A percentile compares a stretch with the other conserved stretches of the same genome.
Conservation (phyloP, 1,140 invertebrate species). For the Steinernema feltiae region DNA sequence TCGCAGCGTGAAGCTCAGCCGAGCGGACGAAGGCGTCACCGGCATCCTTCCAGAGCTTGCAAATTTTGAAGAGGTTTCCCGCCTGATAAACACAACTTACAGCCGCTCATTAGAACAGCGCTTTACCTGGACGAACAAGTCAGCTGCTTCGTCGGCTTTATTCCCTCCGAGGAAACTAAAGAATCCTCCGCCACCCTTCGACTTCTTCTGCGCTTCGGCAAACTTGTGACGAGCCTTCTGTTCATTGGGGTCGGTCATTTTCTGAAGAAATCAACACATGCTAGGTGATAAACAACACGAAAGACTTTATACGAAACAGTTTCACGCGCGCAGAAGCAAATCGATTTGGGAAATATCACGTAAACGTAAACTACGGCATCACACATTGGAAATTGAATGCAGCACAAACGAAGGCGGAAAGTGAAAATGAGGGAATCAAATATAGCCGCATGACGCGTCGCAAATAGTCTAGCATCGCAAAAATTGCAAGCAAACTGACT, state of each 20-base stretch:
- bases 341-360: too few relatives aligned
- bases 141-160: conserved; percentile 26
- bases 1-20: conserved; percentile 69
- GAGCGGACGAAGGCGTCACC: conserved; percentile 86
- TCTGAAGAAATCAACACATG: too few relatives aligned
- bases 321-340: too few relatives aligned
- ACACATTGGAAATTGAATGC: too few relatives aligned
- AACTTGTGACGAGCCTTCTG: conserved; percentile 47
- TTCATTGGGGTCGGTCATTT: conserved; percentile 52
- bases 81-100: conserved; percentile 66
- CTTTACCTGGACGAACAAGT: conserved; percentile 49
- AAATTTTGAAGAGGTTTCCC: conserved; percentile 96
- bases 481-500: too few relatives aligned
- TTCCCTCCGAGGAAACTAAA: conserved; percentile 45
- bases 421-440: too few relatives aligned
- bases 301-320: too few relatives aligned
- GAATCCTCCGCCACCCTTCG: conserved; percentile 49
- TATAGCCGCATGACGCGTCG: too few relatives aligned
- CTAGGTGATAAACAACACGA: too few relatives aligned
- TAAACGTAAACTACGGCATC: too few relatives aligned
- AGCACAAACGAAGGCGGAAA: too few relatives aligned
- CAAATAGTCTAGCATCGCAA: too few relatives aligned
- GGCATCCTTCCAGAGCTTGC: conserved; percentile 90
- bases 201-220: conserved; percentile 51
- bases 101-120: not conserved